A percentile compares a stretch with the other conserved stretches of the same genome.
phyloP scores from a whole-genome alignment of 2,888 invertebrate species.

The Smittia aterrima region DNA sequence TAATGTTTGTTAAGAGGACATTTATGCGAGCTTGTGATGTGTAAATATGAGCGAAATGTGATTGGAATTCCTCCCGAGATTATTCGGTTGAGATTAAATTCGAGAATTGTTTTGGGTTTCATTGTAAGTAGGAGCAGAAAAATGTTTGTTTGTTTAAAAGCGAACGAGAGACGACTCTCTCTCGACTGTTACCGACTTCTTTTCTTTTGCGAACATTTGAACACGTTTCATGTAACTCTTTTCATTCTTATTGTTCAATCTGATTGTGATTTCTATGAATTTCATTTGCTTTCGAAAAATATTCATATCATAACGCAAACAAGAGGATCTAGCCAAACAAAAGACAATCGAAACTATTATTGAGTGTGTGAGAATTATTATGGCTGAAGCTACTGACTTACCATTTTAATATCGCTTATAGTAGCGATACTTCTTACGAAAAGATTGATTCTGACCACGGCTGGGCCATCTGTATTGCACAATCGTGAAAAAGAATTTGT shows the following conservation, averaged over 20 bases:
- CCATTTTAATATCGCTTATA: slow-evolving; percentile 99
- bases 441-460: slow-evolving; percentile 95
- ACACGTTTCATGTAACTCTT: background rate
- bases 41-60: slow-evolving; percentile 39
- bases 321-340: slow-evolving; percentile 10
- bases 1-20: slow-evolving; percentile 34
- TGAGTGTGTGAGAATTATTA: slow-evolving; percentile 1
- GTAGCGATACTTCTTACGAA: slow-evolving; percentile 97
- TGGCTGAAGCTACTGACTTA: slow-evolving; percentile 63
- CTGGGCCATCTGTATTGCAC: slow-evolving; percentile 81
- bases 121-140: background rate
- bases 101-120: background rate
- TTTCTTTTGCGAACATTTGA: slow-evolving; percentile 1
- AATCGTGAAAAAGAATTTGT: slow-evolving; percentile 42
- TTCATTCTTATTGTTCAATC: background rate
- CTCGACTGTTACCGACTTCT: background rate
- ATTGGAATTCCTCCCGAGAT: slow-evolving; percentile 33
- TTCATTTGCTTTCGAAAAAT: background rate
- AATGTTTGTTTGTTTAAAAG: background rate
- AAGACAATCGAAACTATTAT: background rate
- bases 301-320: slow-evolving; percentile 13
- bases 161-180: background rate
- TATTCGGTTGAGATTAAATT: background rate
- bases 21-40: slow-evolving; percentile 28
- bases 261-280: slow-evolving; percentile 1